A percentile compares a stretch with the other conserved stretches of the same genome.
phyloP scores from a whole-genome alignment of 2,797 vertebrate genomes.

The Onychomys torridus region DNA sequence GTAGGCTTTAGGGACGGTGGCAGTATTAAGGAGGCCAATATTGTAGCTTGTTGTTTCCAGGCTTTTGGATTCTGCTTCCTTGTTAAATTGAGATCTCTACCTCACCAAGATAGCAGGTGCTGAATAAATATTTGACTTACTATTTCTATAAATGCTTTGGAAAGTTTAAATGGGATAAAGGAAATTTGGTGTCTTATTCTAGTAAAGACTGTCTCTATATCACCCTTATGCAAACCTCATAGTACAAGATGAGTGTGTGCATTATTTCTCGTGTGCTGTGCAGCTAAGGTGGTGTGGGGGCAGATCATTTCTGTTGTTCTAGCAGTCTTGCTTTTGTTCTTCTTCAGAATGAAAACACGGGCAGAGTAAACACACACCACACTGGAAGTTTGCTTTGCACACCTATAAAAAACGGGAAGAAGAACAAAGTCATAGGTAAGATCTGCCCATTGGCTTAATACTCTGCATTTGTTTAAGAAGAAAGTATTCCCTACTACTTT shows the following conservation, averaged over 20 bases:
- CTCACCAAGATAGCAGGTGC: neutral
- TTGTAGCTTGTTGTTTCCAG: neutral
- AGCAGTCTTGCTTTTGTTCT: slow-evolving; percentile 67
- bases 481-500: neutral
- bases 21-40: neutral
- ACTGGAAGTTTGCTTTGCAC: slow-evolving; percentile 96
- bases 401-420: slow-evolving; percentile 97
- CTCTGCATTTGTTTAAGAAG: neutral
- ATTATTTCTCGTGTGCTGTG: neutral
- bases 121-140: neutral
- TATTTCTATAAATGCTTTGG: neutral
- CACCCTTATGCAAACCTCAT: neutral
- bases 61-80: neutral
- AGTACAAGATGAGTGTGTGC: neutral
- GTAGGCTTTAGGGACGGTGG: neutral
- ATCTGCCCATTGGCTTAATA: slow-evolving; percentile 15
- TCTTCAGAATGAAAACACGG: slow-evolving; percentile 92
- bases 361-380: slow-evolving; percentile 87
- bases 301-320: slow-evolving; percentile 49
- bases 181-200: neutral
- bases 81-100: neutral
- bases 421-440: slow-evolving; percentile 99
- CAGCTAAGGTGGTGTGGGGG: neutral
- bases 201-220: neutral
- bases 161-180: neutral